Percentiles rank a stretch among this genome's conserved stretches.
phyloP scores from a whole-genome alignment of 1,140 invertebrate species.

The Pomphorhynchus laevis region DNA sequence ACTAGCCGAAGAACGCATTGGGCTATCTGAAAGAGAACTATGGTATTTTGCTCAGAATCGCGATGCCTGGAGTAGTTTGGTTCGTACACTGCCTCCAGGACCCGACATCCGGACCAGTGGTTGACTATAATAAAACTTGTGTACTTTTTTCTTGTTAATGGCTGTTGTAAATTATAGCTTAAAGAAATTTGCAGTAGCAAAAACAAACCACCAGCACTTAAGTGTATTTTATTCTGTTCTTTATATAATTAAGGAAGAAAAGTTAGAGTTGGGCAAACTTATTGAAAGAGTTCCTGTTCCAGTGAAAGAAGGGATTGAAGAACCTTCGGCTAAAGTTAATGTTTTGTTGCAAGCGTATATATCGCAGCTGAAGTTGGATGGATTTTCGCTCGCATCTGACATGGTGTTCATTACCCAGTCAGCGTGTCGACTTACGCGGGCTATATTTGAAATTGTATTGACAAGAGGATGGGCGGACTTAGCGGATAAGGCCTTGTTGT shows the following conservation, averaged over 20 bases:
- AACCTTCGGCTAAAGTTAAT: constrained; percentile 78
- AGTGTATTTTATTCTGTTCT: not conserved
- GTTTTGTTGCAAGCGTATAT: constrained; percentile 85
- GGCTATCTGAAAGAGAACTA: too few relatives aligned
- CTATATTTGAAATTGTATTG: constrained; percentile 69
- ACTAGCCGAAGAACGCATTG: too few relatives aligned
- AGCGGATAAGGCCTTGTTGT: constrained; percentile 59
- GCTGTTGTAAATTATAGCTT: too few relatives aligned
- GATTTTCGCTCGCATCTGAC: constrained; percentile 86
- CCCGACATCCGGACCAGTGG: too few relatives aligned
- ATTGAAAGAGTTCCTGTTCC: constrained; percentile 91
- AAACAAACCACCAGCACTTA: not conserved
- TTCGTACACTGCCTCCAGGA: too few relatives aligned
- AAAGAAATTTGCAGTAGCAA: too few relatives aligned
- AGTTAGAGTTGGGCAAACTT: constrained; percentile 69
- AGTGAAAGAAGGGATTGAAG: constrained; percentile 91
- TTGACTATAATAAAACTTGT: too few relatives aligned
- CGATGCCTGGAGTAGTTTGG: too few relatives aligned
- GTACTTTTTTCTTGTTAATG: too few relatives aligned
- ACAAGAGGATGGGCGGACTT: constrained; percentile 74
- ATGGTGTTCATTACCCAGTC: constrained; percentile 98
- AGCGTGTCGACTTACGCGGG: constrained; percentile 58
- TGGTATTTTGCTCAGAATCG: too few relatives aligned
- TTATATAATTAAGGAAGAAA: constrained; percentile 35
- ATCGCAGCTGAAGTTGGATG: constrained; percentile 80